These are phyloP conservation scores for Leptopilina myrica DNA, from an alignment of 2,888 invertebrate genomes.

Conservation along the genomic window DNA sequence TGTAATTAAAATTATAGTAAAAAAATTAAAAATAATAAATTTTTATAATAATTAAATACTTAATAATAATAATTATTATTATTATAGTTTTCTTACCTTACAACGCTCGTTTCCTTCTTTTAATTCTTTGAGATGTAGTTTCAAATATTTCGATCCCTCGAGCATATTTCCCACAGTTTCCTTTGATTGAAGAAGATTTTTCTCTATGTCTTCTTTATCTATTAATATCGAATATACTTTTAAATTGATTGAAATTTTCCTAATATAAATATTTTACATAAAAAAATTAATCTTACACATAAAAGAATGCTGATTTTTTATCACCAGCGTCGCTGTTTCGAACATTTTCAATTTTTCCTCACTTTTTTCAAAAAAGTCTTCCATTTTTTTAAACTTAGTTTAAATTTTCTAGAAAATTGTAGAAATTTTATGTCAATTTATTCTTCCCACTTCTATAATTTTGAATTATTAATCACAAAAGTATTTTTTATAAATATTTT, in stretches of 20 bases:
- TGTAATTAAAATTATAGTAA: too few relatives aligned
- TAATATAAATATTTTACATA: neutral
- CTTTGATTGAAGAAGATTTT: neutral
- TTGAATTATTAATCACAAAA: too few relatives aligned
- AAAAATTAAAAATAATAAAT: neutral
- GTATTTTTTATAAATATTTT: too few relatives aligned
- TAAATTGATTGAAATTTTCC: neutral
- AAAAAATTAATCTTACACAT: neutral
- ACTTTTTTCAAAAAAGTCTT: neutral
- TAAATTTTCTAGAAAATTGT: too few relatives aligned
- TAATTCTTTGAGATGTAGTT: neutral
- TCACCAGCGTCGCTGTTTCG: neutral
- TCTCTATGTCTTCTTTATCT: conserved; percentile 15
- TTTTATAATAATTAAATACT: neutral
- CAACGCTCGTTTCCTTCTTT: conserved; percentile 35
- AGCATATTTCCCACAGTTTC: neutral
- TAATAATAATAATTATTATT: neutral
- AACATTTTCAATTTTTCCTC: neutral
- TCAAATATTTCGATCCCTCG: neutral
- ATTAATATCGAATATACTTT: neutral
- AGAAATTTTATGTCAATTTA: too few relatives aligned
- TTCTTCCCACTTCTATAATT: too few relatives aligned
- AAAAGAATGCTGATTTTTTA: neutral
- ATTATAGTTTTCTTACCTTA: neutral
- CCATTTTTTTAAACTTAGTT: neutral